Evolutionary conservation across 2,888 invertebrate species (phyloP).

Genomic region (Pterobdella sp.): DNA sequence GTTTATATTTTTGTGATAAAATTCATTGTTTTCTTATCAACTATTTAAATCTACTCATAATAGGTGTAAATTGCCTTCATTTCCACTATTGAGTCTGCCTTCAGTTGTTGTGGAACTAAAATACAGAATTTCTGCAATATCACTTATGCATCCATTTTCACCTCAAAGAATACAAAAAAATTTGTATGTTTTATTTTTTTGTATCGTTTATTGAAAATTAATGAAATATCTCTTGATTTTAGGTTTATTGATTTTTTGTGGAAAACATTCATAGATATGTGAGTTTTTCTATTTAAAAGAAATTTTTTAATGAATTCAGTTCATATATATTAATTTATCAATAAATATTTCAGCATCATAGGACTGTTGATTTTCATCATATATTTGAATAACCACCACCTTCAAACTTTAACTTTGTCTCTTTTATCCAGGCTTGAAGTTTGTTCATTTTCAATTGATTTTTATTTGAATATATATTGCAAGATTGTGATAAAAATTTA

Average conservation of each 20-base stretch:
- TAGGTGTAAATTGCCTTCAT: no score
- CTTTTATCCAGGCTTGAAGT: neutral
- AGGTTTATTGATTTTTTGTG: neutral
- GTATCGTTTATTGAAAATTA: neutral
- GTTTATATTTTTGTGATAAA: no score
- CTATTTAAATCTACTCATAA: no score
- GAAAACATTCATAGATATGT: neutral
- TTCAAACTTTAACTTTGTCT: neutral
- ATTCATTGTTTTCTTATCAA: no score
- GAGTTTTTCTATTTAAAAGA: neutral
- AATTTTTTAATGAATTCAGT: no score
- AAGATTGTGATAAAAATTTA: no score
- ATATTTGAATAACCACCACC: neutral
- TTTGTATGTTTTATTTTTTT: conserved; percentile 1
- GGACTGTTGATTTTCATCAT: conserved; percentile 23
- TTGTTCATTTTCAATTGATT: no score
- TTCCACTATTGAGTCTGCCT: neutral
- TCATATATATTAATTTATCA: no score
- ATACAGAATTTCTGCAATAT: neutral
- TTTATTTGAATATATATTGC: no score
- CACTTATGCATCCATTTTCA: neutral
- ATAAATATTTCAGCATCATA: conserved; percentile 22
- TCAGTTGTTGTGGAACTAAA: neutral
- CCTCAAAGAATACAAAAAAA: neutral
- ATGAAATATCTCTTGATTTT: neutral